phyloP scores from a whole-genome alignment of 2,888 invertebrate genomes.

The Cecidostiba fungosa region DNA sequence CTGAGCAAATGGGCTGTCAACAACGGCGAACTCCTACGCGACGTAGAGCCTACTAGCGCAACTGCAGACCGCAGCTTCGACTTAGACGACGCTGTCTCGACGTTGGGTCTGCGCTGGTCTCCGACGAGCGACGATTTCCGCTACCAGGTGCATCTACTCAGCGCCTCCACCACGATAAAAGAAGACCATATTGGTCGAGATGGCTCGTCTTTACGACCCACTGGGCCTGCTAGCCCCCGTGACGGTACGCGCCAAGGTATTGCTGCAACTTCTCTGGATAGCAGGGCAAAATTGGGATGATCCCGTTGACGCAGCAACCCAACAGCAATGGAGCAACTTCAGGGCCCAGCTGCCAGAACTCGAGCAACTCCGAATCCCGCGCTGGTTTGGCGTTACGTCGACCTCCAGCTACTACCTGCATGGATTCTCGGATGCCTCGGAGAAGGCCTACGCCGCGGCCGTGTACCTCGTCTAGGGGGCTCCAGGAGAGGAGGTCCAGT shows the following conservation, averaged over 20 bases:
- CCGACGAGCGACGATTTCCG: background rate
- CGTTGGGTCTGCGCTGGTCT: background rate
- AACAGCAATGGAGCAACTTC: background rate
- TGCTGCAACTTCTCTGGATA: slow-evolving; percentile 6
- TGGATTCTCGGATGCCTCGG: slow-evolving; percentile 9
- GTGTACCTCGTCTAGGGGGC: background rate
- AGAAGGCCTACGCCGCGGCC: background rate
- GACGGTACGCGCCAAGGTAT: background rate
- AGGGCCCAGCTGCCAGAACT: background rate
- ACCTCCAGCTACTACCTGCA: too few species aligned
- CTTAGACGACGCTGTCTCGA: background rate
- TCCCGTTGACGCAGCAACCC: background rate
- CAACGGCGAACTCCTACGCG: too few species aligned
- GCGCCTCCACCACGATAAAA: background rate
- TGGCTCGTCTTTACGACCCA: background rate
- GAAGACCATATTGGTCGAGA: background rate
- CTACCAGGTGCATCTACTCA: background rate
- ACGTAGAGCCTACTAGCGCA: background rate
- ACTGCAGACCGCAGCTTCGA: background rate
- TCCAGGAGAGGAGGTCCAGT: too few species aligned
- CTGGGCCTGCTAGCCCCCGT: background rate
- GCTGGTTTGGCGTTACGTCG: slow-evolving; percentile 8
- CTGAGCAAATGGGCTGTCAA: too few species aligned
- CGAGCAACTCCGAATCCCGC: background rate
- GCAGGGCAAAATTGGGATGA: slow-evolving; percentile 3